phyloP scores from a whole-genome alignment of 2,797 vertebrate genomes.

The Acipenser oxyrinchus region DNA sequence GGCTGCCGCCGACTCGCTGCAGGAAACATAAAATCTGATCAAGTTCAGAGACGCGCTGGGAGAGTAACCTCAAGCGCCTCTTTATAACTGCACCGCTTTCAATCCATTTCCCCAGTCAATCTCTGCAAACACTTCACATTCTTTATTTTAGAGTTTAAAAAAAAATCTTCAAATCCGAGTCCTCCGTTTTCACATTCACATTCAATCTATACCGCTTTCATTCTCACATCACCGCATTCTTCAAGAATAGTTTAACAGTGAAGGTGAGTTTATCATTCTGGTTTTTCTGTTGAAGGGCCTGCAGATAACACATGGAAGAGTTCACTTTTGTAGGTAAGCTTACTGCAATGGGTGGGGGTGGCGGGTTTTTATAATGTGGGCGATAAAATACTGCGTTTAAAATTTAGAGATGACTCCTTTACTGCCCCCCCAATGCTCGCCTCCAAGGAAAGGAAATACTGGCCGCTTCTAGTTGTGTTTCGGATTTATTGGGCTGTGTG shows the following conservation, averaged over 20 bases:
- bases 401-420: neutral
- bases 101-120: slow-evolving; percentile 66
- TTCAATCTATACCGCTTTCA: slow-evolving; percentile 56
- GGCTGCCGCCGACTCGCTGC: slow-evolving; percentile 79
- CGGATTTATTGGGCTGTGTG: neutral
- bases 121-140: slow-evolving; percentile 70
- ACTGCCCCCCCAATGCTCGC: neutral
- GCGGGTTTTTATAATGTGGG: neutral
- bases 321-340: no score
- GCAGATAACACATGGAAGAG: no score
- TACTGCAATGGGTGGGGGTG: neutral
- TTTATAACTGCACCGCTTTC: slow-evolving; percentile 80
- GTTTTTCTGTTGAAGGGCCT: slow-evolving; percentile 25
- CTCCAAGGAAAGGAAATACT: neutral
- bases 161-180: slow-evolving; percentile 55
- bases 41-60: slow-evolving; percentile 85
- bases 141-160: slow-evolving; percentile 71
- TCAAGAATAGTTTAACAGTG: slow-evolving; percentile 57
- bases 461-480: neutral
- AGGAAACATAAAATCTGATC: slow-evolving; percentile 93
- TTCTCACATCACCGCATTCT: slow-evolving; percentile 46
- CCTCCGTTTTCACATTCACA: slow-evolving; percentile 52
- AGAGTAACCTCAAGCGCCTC: slow-evolving; percentile 80
- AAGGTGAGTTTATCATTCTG: slow-evolving; percentile 71
- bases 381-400: neutral